phyloP scores from a whole-genome alignment of 1,140 invertebrate genomes.

The Carcinoscorpius rotundicauda region DNA sequence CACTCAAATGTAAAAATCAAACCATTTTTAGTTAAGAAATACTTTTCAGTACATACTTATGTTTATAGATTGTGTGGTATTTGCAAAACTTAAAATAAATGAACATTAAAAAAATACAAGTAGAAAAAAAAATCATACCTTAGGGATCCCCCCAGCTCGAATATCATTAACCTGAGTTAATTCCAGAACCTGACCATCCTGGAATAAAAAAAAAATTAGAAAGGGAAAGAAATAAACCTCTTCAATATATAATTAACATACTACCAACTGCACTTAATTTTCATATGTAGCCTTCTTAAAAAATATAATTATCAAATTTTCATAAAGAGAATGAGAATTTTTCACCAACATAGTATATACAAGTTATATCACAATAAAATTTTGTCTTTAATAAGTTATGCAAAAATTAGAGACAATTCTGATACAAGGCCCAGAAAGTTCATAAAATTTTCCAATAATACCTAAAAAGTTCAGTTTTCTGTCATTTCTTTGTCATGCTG shows the following conservation, averaged over 20 bases:
- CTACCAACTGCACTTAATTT: conserved; percentile 5
- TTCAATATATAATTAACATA: too few relatives aligned
- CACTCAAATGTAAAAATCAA: conserved; percentile 1
- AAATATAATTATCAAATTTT: too few relatives aligned
- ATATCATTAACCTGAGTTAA: conserved; percentile 96
- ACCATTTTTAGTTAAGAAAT: neutral
- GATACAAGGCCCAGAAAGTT: too few relatives aligned
- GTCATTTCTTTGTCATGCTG: too few relatives aligned
- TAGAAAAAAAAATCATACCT: conserved; percentile 42
- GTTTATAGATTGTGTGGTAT: conserved; percentile 10
- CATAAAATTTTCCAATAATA: too few relatives aligned
- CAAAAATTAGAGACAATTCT: too few relatives aligned
- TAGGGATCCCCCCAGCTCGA: conserved; percentile 71
- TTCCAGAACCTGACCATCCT: conserved; percentile 95
- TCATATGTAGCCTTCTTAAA: conserved; percentile 6
- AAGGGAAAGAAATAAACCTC: neutral
- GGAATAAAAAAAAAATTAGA: conserved; percentile 28
- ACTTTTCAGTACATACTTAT: neutral
- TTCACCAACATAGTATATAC: too few relatives aligned
- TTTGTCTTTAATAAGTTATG: too few relatives aligned
- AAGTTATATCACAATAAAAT: too few relatives aligned
- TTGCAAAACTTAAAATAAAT: conserved; percentile 4
- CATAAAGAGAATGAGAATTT: too few relatives aligned
- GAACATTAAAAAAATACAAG: conserved; percentile 4
- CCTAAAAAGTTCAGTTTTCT: too few relatives aligned